A percentile compares a stretch with the other conserved stretches of the same genome.
Conservation (phyloP, 2,113 vertebrate genomes). For the Oryzias melastigma region DNA sequence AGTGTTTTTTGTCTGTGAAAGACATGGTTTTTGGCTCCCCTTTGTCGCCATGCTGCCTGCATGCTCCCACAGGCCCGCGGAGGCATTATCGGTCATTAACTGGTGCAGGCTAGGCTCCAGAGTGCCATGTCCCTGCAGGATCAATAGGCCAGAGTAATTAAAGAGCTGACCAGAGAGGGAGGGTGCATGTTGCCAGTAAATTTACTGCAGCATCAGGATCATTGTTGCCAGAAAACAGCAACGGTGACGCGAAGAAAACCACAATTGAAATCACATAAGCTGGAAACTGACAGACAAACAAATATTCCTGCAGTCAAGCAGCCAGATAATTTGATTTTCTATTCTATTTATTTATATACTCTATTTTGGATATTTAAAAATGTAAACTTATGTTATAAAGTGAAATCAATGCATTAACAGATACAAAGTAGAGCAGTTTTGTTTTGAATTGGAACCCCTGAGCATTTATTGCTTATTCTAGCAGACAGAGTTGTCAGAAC, state of each 20-base stretch:
- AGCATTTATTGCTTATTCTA: conserved; percentile 55
- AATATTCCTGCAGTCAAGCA: conserved; percentile 6
- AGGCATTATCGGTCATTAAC: conserved; percentile 80
- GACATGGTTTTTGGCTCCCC: conserved; percentile 43
- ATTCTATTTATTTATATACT: conserved; percentile 17
- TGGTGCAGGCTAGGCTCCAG: conserved; percentile 63
- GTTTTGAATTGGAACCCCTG: conserved; percentile 34
- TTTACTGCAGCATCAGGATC: conserved; percentile 70
- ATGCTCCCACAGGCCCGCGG: conserved; percentile 54
- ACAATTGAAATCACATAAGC: conserved; percentile 31
- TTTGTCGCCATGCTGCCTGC: conserved; percentile 51
- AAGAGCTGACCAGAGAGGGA: conserved; percentile 69
- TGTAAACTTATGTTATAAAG: conserved; percentile 31
- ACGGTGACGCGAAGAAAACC: conserved; percentile 65
- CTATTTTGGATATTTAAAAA: conserved; percentile 6
- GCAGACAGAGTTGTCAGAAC: conserved; percentile 58
- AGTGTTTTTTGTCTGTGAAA: conserved; percentile 44
- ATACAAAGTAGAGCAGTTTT: conserved; percentile 56
- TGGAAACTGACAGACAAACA: conserved; percentile 14
- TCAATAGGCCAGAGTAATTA: conserved; percentile 84
- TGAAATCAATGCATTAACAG: conserved; percentile 50
- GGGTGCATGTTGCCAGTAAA: conserved; percentile 76
- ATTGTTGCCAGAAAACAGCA: conserved; percentile 74
- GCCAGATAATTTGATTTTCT: not conserved
- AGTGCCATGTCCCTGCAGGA: conserved; percentile 70